These are phyloP conservation scores for Sarcoramphus papa DNA, from an alignment of 2,797 vertebrate genomes.

Conservation along the genomic window DNA sequence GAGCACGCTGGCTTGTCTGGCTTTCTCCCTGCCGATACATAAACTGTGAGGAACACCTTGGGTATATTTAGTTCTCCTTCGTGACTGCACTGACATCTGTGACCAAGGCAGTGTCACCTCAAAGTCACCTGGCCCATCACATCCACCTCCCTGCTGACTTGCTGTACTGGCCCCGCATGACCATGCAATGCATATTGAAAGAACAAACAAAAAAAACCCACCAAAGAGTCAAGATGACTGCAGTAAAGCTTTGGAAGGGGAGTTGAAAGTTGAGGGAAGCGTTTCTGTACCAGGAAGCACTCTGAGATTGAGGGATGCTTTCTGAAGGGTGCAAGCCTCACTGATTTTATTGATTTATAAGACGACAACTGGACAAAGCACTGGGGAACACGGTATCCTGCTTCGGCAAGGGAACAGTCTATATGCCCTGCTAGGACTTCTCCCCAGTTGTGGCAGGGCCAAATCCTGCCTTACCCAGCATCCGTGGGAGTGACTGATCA, in stretches of 20 bases:
- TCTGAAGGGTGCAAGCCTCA: not conserved
- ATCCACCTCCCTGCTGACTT: not conserved
- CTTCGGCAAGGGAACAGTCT: not conserved
- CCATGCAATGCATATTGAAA: not conserved
- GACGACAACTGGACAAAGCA: not conserved
- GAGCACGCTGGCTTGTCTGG: not conserved
- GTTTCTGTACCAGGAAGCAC: not conserved
- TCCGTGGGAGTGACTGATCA: not conserved
- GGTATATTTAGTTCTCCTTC: not conserved
- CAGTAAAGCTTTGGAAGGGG: not conserved
- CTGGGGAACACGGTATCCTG: not conserved
- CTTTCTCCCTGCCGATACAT: not conserved
- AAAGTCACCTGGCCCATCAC: not conserved
- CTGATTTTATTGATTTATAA: not conserved
- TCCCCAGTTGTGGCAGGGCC: not conserved
- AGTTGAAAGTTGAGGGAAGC: not conserved
- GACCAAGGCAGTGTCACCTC: not conserved
- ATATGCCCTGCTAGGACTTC: not conserved
- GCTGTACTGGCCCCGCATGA: not conserved
- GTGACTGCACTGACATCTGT: not conserved
- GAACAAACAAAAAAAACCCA: not conserved
- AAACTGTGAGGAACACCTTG: not conserved
- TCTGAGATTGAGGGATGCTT: not conserved
- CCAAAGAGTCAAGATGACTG: not conserved
- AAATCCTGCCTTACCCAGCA: not conserved